Evolutionary conservation across 1,140 invertebrate species (phyloP), one percentile per base, ranked within the genome.

Genomic region (Schlechtendalia chinensis): DNA sequence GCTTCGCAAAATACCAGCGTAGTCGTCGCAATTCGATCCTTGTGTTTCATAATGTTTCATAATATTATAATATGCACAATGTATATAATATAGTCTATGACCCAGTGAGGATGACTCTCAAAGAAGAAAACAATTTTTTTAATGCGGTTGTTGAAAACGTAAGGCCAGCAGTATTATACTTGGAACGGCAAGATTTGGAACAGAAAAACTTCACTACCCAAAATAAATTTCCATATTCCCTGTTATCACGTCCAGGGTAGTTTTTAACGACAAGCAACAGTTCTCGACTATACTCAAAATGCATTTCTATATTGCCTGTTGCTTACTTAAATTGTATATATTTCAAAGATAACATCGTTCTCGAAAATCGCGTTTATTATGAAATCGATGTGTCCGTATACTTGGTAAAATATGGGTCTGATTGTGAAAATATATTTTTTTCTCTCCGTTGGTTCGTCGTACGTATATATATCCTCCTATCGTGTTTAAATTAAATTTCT

Each of bases 401-500:
- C 53, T 5, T 19, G 2, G 53, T n/a, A n/a, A 54, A 54, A 54
- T n/a, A 54, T 50, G 1, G 17, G 53, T 54, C 53, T 19, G 19
- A n/a, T 16, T 54, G 53, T 19, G 19, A 54, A 54, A 54, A 5
- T 50, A 50, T 50, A 50, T 11, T 10, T 8, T 50, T 50, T 50
- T 50, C 11, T 50, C 14, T 14, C 11, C 47, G 1, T 50, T 50
- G 5, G 47, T 50, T 50, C 11, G 47, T 50, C 14, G 47, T 50
- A 14, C 47, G 47, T 4, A 14, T 50, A 22, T 22, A 54, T 54
- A 54, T 58, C 6, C n/a, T 58, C 58, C 24, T 29, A 24, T 29
- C 0, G n/a, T 29, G 24, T 27, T 29, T 19, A n/a, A 53, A 71
- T 71, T 71, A 24, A 27, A 71, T 71, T 71, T 53, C 24, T 71